Evolutionary conservation across 2,113 vertebrate genomes (phyloP).

Genomic region (Cheilinus undulatus): DNA sequence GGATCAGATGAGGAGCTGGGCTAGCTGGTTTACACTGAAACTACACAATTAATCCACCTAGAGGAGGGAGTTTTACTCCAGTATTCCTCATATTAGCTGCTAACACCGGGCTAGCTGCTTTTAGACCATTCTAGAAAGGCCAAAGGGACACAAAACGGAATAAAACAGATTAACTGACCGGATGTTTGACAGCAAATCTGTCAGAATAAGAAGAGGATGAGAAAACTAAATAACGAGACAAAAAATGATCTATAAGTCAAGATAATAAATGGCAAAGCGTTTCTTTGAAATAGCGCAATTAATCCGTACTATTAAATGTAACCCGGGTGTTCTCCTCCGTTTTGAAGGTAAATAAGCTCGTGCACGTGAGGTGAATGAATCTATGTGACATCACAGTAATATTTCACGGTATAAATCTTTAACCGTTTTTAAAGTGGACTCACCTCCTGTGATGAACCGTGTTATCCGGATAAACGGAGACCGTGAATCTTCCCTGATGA

Average conservation of each 20-base stretch:
- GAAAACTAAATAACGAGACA: no score
- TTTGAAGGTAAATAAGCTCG: not conserved
- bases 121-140: no score
- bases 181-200: no score
- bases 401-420: not conserved
- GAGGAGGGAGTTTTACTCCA: not conserved
- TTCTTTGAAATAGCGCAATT: not conserved
- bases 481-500: not conserved
- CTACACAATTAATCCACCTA: not conserved
- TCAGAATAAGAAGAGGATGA: no score
- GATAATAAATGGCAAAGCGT: not conserved
- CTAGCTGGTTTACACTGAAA: constrained; percentile 6
- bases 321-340: not conserved
- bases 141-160: no score
- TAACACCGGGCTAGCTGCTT: not conserved
- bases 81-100: not conserved
- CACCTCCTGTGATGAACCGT: constrained; percentile 19
- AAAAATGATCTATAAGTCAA: no score
- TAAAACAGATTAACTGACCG: no score
- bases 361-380: accelerated
- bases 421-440: not conserved
- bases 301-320: no score
- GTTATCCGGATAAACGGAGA: not conserved
- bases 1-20: not conserved
- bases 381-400: not conserved